Evolutionary conservation across 2,888 invertebrate genomes (phyloP).

Genomic region (Noctua pronuba): DNA sequence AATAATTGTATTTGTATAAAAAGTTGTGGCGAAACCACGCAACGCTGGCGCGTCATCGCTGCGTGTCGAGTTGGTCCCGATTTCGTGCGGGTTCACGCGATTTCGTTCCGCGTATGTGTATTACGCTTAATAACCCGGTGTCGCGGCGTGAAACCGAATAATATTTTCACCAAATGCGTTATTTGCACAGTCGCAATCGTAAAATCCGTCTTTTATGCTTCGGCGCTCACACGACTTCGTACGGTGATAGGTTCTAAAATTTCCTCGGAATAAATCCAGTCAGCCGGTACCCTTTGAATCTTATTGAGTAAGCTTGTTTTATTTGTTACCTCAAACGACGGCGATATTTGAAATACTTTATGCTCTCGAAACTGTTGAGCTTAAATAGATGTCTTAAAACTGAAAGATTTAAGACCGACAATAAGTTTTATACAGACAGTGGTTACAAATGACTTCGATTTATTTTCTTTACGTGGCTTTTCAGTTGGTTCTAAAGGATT

Average conservation of each 20-base stretch:
- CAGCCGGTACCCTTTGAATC: conserved; percentile 42
- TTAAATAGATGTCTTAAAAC: conserved; percentile 39
- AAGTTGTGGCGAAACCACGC: conserved; percentile 43
- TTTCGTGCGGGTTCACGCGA: conserved; percentile 4
- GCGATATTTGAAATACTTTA: conserved; percentile 39
- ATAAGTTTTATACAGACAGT: conserved; percentile 35
- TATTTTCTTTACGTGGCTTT: conserved; percentile 26
- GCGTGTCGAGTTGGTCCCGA: conserved; percentile 15
- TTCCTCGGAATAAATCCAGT: conserved; percentile 61
- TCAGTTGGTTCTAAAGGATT: conserved; percentile 1
- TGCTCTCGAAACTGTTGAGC: conserved; percentile 33
- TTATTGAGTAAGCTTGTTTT: conserved; percentile 64
- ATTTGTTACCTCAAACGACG: conserved; percentile 52
- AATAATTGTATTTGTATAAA: conserved; percentile 56
- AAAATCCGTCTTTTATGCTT: conserved; percentile 68
- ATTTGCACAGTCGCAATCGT: conserved; percentile 68
- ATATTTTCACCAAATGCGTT: conserved; percentile 66
- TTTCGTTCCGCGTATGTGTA: conserved; percentile 46
- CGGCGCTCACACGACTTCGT: conserved; percentile 41
- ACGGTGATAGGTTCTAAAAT: conserved; percentile 63
- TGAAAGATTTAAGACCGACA: conserved; percentile 38
- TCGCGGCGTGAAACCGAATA: conserved; percentile 51
- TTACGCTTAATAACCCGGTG: conserved; percentile 50
- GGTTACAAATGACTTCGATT: conserved; percentile 41
- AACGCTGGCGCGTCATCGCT: conserved; percentile 20